phyloP scores from a whole-genome alignment of 1,140 invertebrate species.

The Lineus longissimus region DNA sequence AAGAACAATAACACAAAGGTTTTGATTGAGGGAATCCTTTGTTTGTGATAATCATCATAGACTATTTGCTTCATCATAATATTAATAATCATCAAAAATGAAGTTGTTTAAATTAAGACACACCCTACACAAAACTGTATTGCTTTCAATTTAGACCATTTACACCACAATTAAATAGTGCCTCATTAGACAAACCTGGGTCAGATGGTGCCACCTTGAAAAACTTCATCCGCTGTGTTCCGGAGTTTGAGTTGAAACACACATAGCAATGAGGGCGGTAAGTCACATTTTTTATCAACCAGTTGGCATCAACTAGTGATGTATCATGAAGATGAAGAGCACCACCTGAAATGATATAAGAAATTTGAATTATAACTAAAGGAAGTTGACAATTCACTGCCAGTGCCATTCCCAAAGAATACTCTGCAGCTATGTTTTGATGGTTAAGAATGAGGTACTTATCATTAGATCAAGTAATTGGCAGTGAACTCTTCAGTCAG shows the following conservation, averaged over 20 bases:
- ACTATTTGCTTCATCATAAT: too few relatives aligned
- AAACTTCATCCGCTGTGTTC: neutral
- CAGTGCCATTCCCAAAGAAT: too few relatives aligned
- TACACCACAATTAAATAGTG: too few relatives aligned
- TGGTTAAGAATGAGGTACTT: too few relatives aligned
- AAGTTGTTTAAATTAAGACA: neutral
- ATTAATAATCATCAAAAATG: too few relatives aligned
- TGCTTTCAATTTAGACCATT: neutral
- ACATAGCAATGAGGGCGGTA: conserved; percentile 67
- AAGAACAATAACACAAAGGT: too few relatives aligned
- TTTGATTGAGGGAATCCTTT: too few relatives aligned
- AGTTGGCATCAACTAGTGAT: conserved; percentile 63
- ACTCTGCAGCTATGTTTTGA: too few relatives aligned
- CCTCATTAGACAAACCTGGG: neutral
- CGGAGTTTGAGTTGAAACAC: conserved; percentile 53
- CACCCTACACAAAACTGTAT: neutral
- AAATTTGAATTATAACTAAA: neutral
- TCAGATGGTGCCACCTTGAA: neutral
- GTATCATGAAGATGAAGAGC: conserved; percentile 71
- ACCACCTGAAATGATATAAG: conserved; percentile 55
- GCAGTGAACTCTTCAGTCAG: too few relatives aligned
- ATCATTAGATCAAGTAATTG: too few relatives aligned
- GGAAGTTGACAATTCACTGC: too few relatives aligned
- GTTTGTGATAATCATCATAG: too few relatives aligned
- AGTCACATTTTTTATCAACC: conserved; percentile 65